Evolutionary conservation across 2,888 invertebrate genomes (phyloP), one percentile per base, ranked within the genome.

Genomic region (Malacosoma neustria): DNA sequence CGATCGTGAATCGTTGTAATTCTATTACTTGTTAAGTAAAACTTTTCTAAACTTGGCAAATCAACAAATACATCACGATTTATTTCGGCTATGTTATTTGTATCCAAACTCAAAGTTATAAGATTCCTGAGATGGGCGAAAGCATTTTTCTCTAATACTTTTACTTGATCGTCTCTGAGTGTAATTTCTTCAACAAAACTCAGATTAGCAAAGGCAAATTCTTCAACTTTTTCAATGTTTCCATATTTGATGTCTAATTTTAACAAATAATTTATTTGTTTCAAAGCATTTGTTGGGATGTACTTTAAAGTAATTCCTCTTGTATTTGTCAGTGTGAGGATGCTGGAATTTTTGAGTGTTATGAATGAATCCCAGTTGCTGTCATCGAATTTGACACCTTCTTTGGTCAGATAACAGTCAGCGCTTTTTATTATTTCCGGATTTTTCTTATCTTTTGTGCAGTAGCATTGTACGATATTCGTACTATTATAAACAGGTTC

Each of bases 11-110:
- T 87, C 4, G 91, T 90, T 37, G 92, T 92, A 41, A 98, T 88
- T 59, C 92, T 91, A 72, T 98, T 98, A 52, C 90, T 91, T 49
- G 95, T 95, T 33, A 98, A 82, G 55, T 89, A 92, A 29, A 98
- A 86, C 41, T 90, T 89, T 45, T 90, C 89, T 42, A 94, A 69
- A 3, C 86, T 77, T 0, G 93, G 93, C 39, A 94, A 64, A 57
- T 92, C 89, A 5, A 90, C 82, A 60, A 95, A 94, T 1, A 92
- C 92, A 48, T 90, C 88, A 51, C 92, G 87, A 58, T 91, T 90
- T 43, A 95, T 88, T 65, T 93, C 93, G 1, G 87, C 80, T 48
- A 95, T 89, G 39, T 87, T 85, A 69, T 95, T 95, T 39, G 90
- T 89, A 49, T 92, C 91, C 48, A 95, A 70, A 50, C 89, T 89